Conservation (phyloP, 2,113 vertebrate species). For the Nycticorax nycticorax region DNA sequence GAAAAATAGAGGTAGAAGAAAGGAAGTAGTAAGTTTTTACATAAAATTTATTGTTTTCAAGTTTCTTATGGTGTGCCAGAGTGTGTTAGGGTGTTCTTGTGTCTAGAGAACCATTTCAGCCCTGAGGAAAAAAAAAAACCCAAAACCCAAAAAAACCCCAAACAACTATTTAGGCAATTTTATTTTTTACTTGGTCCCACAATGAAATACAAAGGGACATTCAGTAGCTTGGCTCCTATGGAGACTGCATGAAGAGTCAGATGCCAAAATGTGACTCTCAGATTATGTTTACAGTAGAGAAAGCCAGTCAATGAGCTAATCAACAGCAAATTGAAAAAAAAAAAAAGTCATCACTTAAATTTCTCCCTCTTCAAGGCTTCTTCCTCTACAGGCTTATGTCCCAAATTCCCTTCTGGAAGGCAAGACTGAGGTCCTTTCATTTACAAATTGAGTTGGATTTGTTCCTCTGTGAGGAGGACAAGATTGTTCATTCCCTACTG, state of each 20-base stretch:
- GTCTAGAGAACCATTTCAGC: neutral
- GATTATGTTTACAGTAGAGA: neutral
- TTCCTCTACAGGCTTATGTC: neutral
- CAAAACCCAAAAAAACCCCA: neutral
- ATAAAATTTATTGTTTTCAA: neutral
- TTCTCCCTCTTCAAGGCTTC: neutral
- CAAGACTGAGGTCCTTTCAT: neutral
- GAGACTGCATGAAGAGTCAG: neutral
- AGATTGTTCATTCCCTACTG: neutral
- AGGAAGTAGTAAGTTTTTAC: neutral
- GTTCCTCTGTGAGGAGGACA: neutral
- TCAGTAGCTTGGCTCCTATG: neutral
- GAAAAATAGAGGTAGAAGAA: neutral
- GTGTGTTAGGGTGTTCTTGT: too few species aligned
- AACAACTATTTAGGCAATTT: neutral
- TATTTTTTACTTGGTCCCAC: neutral
- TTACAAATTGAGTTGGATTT: neutral
- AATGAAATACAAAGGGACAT: neutral
- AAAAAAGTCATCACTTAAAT: neutral
- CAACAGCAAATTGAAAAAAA: neutral
- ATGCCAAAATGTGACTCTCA: neutral
- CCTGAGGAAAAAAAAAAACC: neutral
- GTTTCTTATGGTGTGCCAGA: neutral
- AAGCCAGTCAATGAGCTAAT: neutral
- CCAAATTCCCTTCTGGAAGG: neutral